A percentile compares a stretch with the other conserved stretches of the same genome.
These are phyloP conservation scores for Phalera bucephala DNA, from an alignment of 2,888 invertebrate species.

Conservation along the genomic window DNA sequence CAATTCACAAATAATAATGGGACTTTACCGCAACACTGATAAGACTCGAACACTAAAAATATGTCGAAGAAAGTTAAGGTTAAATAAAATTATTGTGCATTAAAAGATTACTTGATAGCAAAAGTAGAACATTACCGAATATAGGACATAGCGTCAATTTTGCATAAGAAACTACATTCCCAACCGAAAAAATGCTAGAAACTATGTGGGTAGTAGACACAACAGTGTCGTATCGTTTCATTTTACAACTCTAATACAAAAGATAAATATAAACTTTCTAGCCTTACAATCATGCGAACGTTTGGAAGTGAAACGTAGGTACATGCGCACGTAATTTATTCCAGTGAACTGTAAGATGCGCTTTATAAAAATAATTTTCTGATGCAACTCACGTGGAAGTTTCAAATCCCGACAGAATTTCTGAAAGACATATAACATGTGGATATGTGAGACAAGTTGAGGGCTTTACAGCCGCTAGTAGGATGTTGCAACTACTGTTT, in stretches of 20 bases:
- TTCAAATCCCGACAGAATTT: neutral
- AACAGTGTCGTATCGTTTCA: too few relatives aligned
- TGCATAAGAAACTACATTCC: neutral
- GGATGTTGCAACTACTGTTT: slow-evolving; percentile 12
- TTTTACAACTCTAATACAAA: neutral
- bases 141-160: neutral
- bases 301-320: neutral
- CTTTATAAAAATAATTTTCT: neutral
- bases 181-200: too few relatives aligned
- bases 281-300: neutral
- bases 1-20: too few relatives aligned
- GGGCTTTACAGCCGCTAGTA: slow-evolving; percentile 7
- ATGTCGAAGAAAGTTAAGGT: neutral
- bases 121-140: neutral
- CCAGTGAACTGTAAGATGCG: neutral
- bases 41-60: too few relatives aligned
- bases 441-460: slow-evolving; percentile 1
- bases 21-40: too few relatives aligned
- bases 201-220: too few relatives aligned
- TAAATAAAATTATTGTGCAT: neutral
- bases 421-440: neutral
- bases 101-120: neutral
- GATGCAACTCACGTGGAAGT: slow-evolving; percentile 3
- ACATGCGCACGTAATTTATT: neutral
- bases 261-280: slow-evolving; percentile 1